Base-by-base conservation (phyloP, 2,113 vertebrate species). In the Thamnophis sirtalis region DNA sequence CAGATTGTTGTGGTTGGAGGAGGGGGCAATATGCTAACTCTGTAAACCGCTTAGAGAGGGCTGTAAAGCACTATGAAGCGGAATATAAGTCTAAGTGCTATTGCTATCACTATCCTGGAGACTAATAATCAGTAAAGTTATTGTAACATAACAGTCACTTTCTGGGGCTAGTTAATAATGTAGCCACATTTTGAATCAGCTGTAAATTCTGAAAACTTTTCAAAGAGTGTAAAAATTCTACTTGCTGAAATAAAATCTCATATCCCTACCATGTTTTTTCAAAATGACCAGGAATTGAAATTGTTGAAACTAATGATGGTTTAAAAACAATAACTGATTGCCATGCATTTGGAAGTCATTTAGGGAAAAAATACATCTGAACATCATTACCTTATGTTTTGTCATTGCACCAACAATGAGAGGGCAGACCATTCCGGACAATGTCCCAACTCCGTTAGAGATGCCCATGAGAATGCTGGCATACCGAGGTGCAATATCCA, bases 401-500 rank as follows among this genome's bases (percentile, higher is more conserved):
- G 99, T 99, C 97, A 99, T 97, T 17, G 98, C 98, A 54, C 99
- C 99, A 8, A 99, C 99, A 17, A 99, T 99, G 85, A 99, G 97
- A 0, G 99, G 99, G 93, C 99, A 99, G 92, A 99, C 98, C 99
- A 99, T 99, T 91, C 99, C 99, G 0, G 99, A 99, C 84, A 99
- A 97, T 0, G 99, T 99, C 28, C 99, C 99, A 89, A 99, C 99
- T 0, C 99, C 99, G 0, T 99, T 99, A 60, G 99, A 99, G 95
- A 99, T 99, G 0, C 99, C 99, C 99, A 99, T 99, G 94, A 99
- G 98, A 94, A 99, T 99, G 94, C 99, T 99, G 95, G 99, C 99
- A 0, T 99, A 99, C 56, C 99, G 98, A 1, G 99, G 99, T 54
- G 99, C 99, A 92, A 99, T 99, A 94, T 99, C 99, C 97, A 99